These are phyloP conservation scores for Acrossocheilus fasciatus DNA, from an alignment of 2,797 vertebrate species.

Conservation along the genomic window DNA sequence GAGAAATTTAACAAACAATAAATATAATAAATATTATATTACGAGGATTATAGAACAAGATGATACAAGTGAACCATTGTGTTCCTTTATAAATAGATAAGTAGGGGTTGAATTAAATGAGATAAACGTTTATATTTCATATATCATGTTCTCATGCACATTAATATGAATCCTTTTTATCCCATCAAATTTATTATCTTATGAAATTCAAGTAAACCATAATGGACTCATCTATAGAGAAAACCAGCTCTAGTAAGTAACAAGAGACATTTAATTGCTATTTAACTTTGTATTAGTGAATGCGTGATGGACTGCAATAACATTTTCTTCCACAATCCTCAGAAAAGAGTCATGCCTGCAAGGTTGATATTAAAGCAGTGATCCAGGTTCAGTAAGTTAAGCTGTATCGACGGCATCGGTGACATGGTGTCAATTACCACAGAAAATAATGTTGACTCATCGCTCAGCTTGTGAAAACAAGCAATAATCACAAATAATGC, in stretches of 20 bases:
- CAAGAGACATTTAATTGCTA: not conserved
- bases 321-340: not conserved
- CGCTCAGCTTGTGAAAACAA: not conserved
- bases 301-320: not conserved
- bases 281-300: not conserved
- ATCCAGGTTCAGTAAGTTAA: not conserved
- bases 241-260: not conserved
- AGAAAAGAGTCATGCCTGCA: not conserved
- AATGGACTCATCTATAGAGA: not conserved
- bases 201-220: not conserved
- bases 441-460: not conserved
- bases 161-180: not conserved
- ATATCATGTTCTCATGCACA: constrained; percentile 23
- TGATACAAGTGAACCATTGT: not conserved
- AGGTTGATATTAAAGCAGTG: not conserved
- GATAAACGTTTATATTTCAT: not conserved
- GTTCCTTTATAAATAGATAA: not conserved
- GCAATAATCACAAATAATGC: not conserved
- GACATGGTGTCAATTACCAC: constrained; percentile 1
- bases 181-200: not conserved
- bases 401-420: not conserved
- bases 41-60: not conserved
- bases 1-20: not conserved
- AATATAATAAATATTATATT: not conserved
- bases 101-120: not conserved